phyloP scores from a whole-genome alignment of 2,888 invertebrate genomes.

The Volucella inanis region DNA sequence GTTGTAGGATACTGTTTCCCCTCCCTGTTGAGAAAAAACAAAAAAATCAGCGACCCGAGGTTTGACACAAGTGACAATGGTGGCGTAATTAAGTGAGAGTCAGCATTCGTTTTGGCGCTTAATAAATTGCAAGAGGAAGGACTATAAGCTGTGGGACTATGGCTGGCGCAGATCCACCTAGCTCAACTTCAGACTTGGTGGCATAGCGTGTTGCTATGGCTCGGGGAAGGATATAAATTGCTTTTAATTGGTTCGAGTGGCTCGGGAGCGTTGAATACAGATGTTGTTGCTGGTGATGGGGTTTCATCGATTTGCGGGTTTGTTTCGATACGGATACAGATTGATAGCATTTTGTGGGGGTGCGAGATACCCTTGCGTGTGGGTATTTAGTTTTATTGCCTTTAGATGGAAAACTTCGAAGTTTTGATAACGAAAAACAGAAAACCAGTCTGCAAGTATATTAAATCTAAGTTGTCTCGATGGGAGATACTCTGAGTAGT shows the following conservation, averaged over 20 bases:
- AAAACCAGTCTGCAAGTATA: conserved; percentile 15
- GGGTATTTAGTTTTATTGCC: conserved; percentile 51
- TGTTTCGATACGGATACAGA: conserved; percentile 11
- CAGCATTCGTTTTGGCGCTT: conserved; percentile 68
- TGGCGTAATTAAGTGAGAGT: conserved; percentile 72
- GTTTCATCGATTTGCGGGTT: conserved; percentile 55
- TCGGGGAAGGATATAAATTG: conserved; percentile 58
- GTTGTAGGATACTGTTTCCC: not conserved
- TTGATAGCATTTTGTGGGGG: not conserved
- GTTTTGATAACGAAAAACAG: conserved; percentile 38
- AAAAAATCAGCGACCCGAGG: conserved; percentile 32
- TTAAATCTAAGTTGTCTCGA: conserved; percentile 29
- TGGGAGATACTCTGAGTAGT: conserved; percentile 5
- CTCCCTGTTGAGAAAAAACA: not conserved
- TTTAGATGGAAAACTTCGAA: conserved; percentile 52
- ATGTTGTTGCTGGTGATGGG: conserved; percentile 20
- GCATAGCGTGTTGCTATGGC: conserved; percentile 9
- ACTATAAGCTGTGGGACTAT: not conserved
- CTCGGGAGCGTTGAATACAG: conserved; percentile 27
- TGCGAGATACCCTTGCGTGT: conserved; percentile 1
- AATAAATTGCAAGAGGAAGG: conserved; percentile 51
- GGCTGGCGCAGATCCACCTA: not conserved
- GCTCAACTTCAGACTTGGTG: not conserved
- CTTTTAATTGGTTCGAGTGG: conserved; percentile 64
- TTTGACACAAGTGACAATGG: conserved; percentile 71